Base-by-base conservation (phyloP, 2,888 invertebrate genomes). In the Oeneis ivallda region DNA sequence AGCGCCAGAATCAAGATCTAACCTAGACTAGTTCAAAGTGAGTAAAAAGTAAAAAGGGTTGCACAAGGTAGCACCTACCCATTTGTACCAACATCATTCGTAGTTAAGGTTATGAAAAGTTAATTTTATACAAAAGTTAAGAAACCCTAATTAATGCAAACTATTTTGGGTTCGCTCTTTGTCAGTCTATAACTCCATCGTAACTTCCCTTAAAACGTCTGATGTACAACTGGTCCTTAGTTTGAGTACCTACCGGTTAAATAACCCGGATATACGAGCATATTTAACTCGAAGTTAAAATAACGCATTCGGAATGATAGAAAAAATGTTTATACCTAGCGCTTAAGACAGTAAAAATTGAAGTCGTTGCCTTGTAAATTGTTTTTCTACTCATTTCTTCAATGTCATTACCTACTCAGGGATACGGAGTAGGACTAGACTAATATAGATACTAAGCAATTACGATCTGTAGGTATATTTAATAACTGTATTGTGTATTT, bases 391-490 rank as follows among this genome's bases (percentile, higher is more conserved):
- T 26, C 9, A 57, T 41, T 43, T 26, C 26, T 43, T 41, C 41
- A 56, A 56, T 56, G 19, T 32, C 43, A 43, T 19, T 26, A n/a
- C n/a, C n/a, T 43, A 19, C 13, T 41, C 19, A 57, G 37, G 53
- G 37, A 15, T 54, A 43, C 43, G 6, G 45, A 45, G 43, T 41
- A 8, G 19, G 32, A n/a, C 19, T 43, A 1, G 26, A 41, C 43
- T 57, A 32, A 47, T 47, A 32, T 49, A 39, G 60, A 60, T 15
- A 60, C 19, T 60, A 39, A 49, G 37, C 39, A 50, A 60, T 60
- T 49, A 50, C 11, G 60, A 60, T 49, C 19, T 9, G 11, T 59
- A n/a, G n/a, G n/a, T n/a, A n/a, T n/a, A n/a, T n/a, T n/a, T n/a
- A n/a, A 59, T 58, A 32, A 15, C 32, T 57, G 19, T 15, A 15